phyloP scores from a whole-genome alignment of 2,797 vertebrate genomes.

The Poecilia wingei region DNA sequence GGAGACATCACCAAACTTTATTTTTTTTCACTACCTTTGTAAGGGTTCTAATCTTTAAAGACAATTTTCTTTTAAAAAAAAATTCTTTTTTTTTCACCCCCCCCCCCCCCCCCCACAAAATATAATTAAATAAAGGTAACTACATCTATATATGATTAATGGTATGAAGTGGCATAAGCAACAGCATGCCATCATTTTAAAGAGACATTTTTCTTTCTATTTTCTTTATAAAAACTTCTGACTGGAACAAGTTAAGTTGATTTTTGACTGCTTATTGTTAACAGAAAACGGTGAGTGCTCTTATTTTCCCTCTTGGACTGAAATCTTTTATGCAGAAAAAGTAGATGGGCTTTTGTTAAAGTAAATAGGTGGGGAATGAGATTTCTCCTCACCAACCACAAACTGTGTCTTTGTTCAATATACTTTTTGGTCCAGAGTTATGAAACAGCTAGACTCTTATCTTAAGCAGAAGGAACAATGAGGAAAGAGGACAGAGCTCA shows the following conservation, averaged over 20 bases:
- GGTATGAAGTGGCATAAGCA: neutral
- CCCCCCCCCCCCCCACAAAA: too few relatives aligned
- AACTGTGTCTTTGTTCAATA: neutral
- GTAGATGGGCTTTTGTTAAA: neutral
- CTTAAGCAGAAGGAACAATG: neutral
- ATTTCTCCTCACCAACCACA: neutral
- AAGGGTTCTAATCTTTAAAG: too few relatives aligned
- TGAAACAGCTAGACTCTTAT: neutral
- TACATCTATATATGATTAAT: neutral
- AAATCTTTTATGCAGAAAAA: neutral
- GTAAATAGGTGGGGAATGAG: neutral
- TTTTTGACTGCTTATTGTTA: neutral
- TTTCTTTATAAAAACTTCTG: neutral
- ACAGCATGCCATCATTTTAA: neutral
- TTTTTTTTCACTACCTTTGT: too few relatives aligned
- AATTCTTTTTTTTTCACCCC: too few relatives aligned
- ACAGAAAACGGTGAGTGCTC: neutral
- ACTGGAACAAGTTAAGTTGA: neutral
- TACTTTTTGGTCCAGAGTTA: neutral
- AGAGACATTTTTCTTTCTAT: neutral
- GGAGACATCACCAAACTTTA: too few relatives aligned
- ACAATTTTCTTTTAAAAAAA: too few relatives aligned
- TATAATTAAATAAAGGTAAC: neutral
- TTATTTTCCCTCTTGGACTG: neutral
- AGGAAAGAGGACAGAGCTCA: neutral